Evolutionary conservation across 2,888 invertebrate genomes (phyloP), one percentile per base, ranked within the genome.

Genomic region (Zonitis immaculata): DNA sequence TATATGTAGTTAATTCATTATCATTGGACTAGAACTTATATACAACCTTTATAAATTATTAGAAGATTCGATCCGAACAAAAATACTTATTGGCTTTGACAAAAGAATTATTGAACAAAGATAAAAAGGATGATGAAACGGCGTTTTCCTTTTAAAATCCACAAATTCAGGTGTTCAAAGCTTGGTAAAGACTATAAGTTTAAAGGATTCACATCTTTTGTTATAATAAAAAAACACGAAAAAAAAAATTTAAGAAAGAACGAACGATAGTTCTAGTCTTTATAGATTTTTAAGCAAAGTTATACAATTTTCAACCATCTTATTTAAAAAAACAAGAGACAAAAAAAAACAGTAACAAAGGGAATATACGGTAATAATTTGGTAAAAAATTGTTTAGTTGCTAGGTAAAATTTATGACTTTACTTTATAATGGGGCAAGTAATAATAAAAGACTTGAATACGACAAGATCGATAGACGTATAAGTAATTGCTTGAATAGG

Each of bases 51-150:
- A 53, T 60, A 59, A 60, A 58, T 58, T 60, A 62, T 60, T 58
- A 56, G 43, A 49, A 47, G 50, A 51, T 52, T 50, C 43, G 48
- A 48, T 42, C 47, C 48, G 44, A 50, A 12, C 52, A 30, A 39
- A 57, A 63, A 62, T 63, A 63, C 65, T 65, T 65, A 65, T 66
- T 66, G 66, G 64, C 65, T 64, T 60, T 61, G 59, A 68, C 64
- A 66, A 65, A 66, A 64, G 66, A 65, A 66, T 64, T 65, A 65
- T 66, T 62, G 65, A 64, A 66, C 59, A 52, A 60, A 65, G 65
- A 66, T 66, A 66, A 67, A n/a, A 64, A 61, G 54, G 51, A 57
- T 61, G 63, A 66, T 62, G 63, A 64, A 64, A 55, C 58, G 62
- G 53, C 59, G 50, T 56, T 58, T 51, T 59, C 60, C 59, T 52